phyloP scores from a whole-genome alignment of 1,140 invertebrate species.

The Aphaenogaster ashmeadi region DNA sequence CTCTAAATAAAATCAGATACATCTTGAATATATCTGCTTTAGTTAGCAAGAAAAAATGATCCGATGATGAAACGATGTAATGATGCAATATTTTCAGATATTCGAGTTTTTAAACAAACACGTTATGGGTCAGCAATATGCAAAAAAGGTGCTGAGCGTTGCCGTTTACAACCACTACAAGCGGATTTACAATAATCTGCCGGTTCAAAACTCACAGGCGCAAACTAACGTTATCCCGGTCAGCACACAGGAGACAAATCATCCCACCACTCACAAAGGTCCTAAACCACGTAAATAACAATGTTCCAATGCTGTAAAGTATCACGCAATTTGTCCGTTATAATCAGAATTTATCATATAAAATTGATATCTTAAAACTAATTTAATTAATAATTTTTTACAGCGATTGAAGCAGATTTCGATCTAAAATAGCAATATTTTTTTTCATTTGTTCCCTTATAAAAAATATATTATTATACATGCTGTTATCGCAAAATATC shows the following conservation, averaged over 20 bases:
- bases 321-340: background rate
- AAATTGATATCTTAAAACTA: conserved; percentile 1
- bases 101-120: conserved; percentile 98
- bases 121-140: conserved; percentile 98
- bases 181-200: conserved; percentile 97
- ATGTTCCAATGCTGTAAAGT: conserved; percentile 59
- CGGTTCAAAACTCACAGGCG: conserved; percentile 84
- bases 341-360: background rate
- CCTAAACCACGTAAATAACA: conserved; percentile 86
- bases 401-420: background rate
- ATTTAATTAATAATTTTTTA: background rate
- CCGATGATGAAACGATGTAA: no score
- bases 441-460: no score
- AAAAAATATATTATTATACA: no score
- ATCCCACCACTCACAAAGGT: conserved; percentile 89
- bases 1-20: background rate
- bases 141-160: conserved; percentile 99
- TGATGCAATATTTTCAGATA: conserved; percentile 89
- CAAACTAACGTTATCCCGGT: conserved; percentile 85
- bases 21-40: background rate
- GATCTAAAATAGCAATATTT: background rate
- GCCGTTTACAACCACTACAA: conserved; percentile 99
- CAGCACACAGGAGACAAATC: conserved; percentile 87
- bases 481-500: no score
- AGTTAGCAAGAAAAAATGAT: background rate